Base-by-base conservation (phyloP, 2,113 vertebrate species). In the Crypturellus undulatus region DNA sequence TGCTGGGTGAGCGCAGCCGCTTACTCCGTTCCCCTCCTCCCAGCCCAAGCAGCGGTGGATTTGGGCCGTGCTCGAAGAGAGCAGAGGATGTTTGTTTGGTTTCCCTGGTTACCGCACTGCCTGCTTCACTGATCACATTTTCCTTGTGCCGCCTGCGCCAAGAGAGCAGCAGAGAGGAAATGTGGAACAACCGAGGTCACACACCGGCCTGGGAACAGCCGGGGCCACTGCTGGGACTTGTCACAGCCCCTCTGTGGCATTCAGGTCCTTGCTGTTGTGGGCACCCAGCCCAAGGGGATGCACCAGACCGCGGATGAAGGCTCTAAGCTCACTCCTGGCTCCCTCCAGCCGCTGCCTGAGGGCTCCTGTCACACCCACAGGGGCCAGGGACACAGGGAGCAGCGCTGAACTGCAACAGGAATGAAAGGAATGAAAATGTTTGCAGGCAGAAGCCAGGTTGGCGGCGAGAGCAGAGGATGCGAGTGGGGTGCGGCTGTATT, bases 81-180 rank as follows among this genome's bases (percentile, higher is more conserved):
- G 87, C 77, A 76, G 76, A 63, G 73, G 85, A 83, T 97, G 92
- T 97, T 97, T 97, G 97, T 97, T 97, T 97, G 93, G 95, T 97
- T 97, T 91, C 96, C 97, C 82, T 95, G 89, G 97, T 97, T 97
- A 97, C 96, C 80, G 62, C 84, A 79, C 59, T n/a, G 93, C 89
- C 84, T 89, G 91, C 73, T 82, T 77, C 67, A 82, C 63, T 88
- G 73, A 95, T 97, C 95, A 97, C 70, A 92, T 96, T 97, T 97
- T 97, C 96, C 96, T 91, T 92, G 38, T 84, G 56, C 72, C 0
- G 34, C 42, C 67, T 80, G 79, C 79, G 87, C 94, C 89, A 89
- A 93, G 72, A 93, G 72, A 64, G 67, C 54, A 79, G 86, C 40
- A 86, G 58, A 93, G 62, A 82, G 62, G 93, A 93, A 90, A 72